phyloP scores from a whole-genome alignment of 1,140 invertebrate genomes.

The Myzus persicae region DNA sequence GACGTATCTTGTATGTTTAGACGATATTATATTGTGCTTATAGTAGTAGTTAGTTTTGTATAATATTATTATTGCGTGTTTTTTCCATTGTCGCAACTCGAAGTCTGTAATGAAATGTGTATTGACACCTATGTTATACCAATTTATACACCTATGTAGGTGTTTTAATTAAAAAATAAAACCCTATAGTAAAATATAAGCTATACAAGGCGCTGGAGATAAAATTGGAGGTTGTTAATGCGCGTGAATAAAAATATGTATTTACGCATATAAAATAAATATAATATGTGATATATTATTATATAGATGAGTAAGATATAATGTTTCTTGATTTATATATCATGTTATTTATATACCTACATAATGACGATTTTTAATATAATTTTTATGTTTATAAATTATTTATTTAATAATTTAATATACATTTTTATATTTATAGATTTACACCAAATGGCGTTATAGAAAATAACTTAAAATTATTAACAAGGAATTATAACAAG shows the following conservation, averaged over 20 bases:
- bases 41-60: neutral
- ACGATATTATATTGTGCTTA: neutral
- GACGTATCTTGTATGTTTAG: neutral
- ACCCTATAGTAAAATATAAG: neutral
- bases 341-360: no score
- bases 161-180: neutral
- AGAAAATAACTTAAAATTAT: no score
- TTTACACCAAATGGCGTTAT: no score
- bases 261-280: neutral
- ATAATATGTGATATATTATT: no score
- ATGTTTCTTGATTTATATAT: no score
- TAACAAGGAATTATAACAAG: no score
- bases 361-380: no score
- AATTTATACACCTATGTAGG: neutral
- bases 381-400: no score
- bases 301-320: no score
- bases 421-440: no score
- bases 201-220: neutral
- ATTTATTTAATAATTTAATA: no score
- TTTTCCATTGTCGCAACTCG: neutral
- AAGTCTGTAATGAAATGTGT: neutral
- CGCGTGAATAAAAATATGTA: neutral
- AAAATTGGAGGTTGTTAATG: neutral
- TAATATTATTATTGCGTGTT: neutral
- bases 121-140: no score